Base-by-base conservation (phyloP, 64 coral and sea anemone genomes). In the Porites australiensis region DNA sequence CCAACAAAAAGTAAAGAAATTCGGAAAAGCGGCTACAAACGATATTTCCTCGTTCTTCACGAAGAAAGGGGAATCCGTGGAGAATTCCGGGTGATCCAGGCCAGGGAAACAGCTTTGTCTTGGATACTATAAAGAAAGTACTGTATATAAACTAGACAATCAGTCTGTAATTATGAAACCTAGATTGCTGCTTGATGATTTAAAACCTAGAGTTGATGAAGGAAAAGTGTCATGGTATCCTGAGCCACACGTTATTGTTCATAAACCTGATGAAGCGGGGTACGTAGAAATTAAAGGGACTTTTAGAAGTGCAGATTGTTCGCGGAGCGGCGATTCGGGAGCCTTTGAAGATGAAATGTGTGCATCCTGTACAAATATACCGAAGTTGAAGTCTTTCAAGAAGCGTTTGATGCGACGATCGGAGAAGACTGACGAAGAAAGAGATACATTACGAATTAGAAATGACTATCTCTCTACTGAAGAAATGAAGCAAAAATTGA, bases 141-240 rank as follows among this genome's bases (percentile, higher is more conserved):
- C 5, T 11, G 53, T 7, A 11, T 55, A 55, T 11, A 55, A 55
- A 7, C 5, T 55, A 5, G 53, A 11, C 11, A 14, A 50, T 46
- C 4, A 86, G 63, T 46, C 4, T 3, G 82, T 86, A 19, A 16
- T 18, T 15, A 19, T 86, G 44, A 69, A 86, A 13, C 22, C 82
- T n/a, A 86, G 47, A 69, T 11, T 68, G 6, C 55, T 86, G 11
- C 7, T 86, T 12, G 49, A 64, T n/a, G 82, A 86, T 68, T 19
- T 64, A 12, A 86, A 86, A 62, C 82, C 82, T 3, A 61, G 82
- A 23, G 82, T 67, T 67, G 82, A 86, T 50, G 23, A 44, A 13
- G 58, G 82, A 12, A 68, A 50, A 46, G 44, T 68, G 3, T 18
- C 59, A 6, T 86, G 82, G 82, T 86, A 70, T 44, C 82, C 82